Conservation (phyloP, 2,113 vertebrate genomes). For the Loxodonta africana region DNA sequence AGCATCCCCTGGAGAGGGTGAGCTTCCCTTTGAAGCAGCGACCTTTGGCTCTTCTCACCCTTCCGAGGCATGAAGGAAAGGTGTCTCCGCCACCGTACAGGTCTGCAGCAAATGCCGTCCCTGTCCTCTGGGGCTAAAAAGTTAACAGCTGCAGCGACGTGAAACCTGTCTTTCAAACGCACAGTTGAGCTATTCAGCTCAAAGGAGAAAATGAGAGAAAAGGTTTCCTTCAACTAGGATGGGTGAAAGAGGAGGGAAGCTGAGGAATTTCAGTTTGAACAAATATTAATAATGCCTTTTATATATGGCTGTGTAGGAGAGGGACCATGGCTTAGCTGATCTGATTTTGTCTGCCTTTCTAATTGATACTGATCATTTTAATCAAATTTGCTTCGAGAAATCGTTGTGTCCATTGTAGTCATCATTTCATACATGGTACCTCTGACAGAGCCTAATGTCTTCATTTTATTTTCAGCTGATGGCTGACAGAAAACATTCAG, state of each 20-base stretch:
- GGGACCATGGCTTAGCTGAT: not conserved
- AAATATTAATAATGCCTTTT: constrained; percentile 30
- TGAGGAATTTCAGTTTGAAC: constrained; percentile 8
- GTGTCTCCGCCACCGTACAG: not conserved
- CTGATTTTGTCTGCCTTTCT: constrained; percentile 40
- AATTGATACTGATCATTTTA: not conserved
- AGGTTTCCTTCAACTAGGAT: constrained; percentile 3
- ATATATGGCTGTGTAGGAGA: not conserved
- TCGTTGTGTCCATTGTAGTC: not conserved
- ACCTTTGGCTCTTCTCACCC: not conserved
- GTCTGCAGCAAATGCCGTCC: not conserved
- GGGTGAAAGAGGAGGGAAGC: not conserved
- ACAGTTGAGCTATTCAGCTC: constrained; percentile 44
- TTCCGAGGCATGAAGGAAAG: not conserved
- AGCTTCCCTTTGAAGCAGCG: constrained; percentile 16
- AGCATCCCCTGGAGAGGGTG: constrained; percentile 6
- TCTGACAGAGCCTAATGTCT: not conserved
- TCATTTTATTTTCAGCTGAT: constrained; percentile 33
- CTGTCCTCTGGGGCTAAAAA: constrained; percentile 14
- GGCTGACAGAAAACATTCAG: not conserved
- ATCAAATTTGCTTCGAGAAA: not conserved
- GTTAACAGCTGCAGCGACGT: not conserved
- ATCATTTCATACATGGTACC: not conserved
- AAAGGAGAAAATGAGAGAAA: constrained; percentile 40
- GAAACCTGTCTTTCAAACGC: not conserved